Percentiles rank a stretch among this genome's conserved stretches.
Conservation (phyloP, 2,113 vertebrate species). For the Synodontis membranacea region DNA sequence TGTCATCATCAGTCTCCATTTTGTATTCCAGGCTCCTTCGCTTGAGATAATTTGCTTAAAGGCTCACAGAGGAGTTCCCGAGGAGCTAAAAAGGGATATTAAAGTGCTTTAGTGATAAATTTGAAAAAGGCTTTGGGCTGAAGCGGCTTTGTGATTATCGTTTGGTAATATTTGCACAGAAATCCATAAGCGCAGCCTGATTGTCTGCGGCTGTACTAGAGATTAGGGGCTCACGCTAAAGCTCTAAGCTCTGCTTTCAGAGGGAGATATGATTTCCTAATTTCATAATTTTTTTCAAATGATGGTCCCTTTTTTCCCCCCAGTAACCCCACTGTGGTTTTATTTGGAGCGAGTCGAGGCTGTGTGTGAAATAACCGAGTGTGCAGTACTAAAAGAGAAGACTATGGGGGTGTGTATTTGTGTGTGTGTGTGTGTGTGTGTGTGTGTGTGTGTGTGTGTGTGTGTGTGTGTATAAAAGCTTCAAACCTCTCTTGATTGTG, state of each 20-base stretch:
- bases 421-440: constrained; percentile 9
- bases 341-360: constrained; percentile 8
- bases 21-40: constrained; percentile 64
- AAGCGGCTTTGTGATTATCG: constrained; percentile 63
- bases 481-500: neutral
- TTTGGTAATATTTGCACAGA: constrained; percentile 53
- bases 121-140: constrained; percentile 67
- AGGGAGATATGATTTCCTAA: constrained; percentile 65
- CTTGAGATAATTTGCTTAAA: constrained; percentile 73
- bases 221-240: constrained; percentile 64
- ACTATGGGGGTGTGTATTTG: neutral
- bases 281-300: constrained; percentile 59
- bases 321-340: constrained; percentile 45
- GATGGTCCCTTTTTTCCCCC: constrained; percentile 47
- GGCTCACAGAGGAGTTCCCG: constrained; percentile 63
- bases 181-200: constrained; percentile 54
- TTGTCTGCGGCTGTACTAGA: constrained; percentile 60
- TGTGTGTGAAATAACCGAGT: constrained; percentile 6
- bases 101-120: constrained; percentile 73
- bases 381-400: neutral
- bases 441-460: neutral
- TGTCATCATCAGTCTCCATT: constrained; percentile 64
- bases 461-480: neutral
- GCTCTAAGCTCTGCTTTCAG: constrained; percentile 55
- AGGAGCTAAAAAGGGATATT: constrained; percentile 68